Conservation (phyloP, 2,888 invertebrate species). For the Sipha maydis region DNA sequence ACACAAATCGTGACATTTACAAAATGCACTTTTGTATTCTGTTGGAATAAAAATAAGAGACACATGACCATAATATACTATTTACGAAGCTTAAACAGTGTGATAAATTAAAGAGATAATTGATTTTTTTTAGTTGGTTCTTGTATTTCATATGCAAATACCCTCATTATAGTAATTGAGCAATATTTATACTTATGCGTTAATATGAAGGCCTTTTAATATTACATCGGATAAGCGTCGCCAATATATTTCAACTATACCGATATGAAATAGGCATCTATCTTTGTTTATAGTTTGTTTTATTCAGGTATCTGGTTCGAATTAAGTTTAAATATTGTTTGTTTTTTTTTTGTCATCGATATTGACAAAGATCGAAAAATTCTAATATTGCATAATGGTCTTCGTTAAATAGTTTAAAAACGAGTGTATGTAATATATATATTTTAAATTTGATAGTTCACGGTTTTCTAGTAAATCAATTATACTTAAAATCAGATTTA, state of each 20-base stretch:
- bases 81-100: not conserved
- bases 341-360: too few species aligned
- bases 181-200: not conserved
- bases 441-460: too few species aligned
- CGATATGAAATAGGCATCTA: not conserved
- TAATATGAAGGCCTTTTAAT: not conserved
- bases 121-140: not conserved
- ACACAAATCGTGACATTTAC: conserved; percentile 31
- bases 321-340: too few species aligned
- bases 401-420: too few species aligned
- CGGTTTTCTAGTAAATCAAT: too few species aligned
- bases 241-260: not conserved
- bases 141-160: not conserved
- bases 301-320: not conserved
- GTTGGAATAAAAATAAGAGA: too few species aligned
- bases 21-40: not conserved
- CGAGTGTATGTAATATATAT: too few species aligned
- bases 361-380: too few species aligned
- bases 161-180: not conserved
- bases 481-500: too few species aligned
- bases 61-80: too few species aligned
- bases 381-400: too few species aligned
- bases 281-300: not conserved
- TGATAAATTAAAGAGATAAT: not conserved
- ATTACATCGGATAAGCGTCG: not conserved